These are phyloP conservation scores for Cydia amplana DNA, from an alignment of 1,140 invertebrate genomes.

Conservation along the genomic window DNA sequence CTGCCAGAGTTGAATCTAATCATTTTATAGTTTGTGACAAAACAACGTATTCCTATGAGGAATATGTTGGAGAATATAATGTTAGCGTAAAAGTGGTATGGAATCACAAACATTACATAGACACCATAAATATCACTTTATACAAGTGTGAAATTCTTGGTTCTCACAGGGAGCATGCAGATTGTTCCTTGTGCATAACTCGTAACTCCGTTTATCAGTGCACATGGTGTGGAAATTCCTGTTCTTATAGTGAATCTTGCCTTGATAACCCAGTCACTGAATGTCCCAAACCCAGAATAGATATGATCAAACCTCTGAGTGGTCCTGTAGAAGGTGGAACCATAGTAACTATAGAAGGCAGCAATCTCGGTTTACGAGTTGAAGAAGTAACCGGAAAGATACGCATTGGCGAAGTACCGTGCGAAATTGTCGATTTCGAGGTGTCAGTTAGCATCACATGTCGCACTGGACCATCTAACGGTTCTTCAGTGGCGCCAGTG, in stretches of 20 bases:
- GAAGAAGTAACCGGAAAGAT: conserved; percentile 96
- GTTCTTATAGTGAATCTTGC: conserved; percentile 91
- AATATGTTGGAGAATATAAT: conserved; percentile 90
- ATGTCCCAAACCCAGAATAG: conserved; percentile 95
- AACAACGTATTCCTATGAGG: conserved; percentile 94
- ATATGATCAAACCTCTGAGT: conserved; percentile 95
- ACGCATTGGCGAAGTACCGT: conserved; percentile 93
- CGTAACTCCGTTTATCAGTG: conserved; percentile 93
- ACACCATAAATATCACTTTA: conserved; percentile 92
- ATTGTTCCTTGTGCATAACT: conserved; percentile 96
- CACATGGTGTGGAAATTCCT: conserved; percentile 94
- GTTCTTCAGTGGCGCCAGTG: conserved; percentile 88
- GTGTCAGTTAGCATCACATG: conserved; percentile 95
- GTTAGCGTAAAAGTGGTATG: conserved; percentile 94
- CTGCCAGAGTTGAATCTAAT: conserved; percentile 90
- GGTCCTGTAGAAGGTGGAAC: conserved; percentile 98
- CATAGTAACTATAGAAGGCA: conserved; percentile 95
- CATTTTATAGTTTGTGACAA: conserved; percentile 93
- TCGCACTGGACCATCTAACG: conserved; percentile 88
- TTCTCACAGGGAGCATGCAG: conserved; percentile 93
- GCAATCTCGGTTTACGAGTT: conserved; percentile 94
- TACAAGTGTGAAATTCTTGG: conserved; percentile 97
- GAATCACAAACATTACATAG: conserved; percentile 95
- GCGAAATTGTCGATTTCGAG: conserved; percentile 92
- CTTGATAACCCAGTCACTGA: conserved; percentile 85